Evolutionary conservation across 2,797 vertebrate genomes (phyloP), one percentile per base, ranked within the genome.

Genomic region (Parambassis ranga): DNA sequence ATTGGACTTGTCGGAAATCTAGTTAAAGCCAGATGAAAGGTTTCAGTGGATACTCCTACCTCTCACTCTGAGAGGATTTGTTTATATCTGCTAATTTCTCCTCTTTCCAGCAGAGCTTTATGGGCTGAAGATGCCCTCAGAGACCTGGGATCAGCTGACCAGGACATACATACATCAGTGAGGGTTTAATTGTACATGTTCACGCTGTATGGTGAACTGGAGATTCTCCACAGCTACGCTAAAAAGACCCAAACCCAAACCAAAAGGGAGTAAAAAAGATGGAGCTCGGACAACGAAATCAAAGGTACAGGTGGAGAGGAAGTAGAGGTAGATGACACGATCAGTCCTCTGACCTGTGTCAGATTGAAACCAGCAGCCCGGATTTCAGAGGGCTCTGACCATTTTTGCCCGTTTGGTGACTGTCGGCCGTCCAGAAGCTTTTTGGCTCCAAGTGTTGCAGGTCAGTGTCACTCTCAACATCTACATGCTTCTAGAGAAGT

Each of bases 61-160:
- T 79, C 72, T 71, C 52, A 39, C 48, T 70, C 76, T 3, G 9
- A 55, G 49, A 67, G 59, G 18, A 52, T 50, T 43, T 81, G 53
- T 80, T 80, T 72, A 39, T 61, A 41, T 73, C 53, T 30, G 22
- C 43, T 74, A 8, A 76, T 69, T 80, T 61, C 30, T 41, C 8
- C 41, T 37, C 24, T 75, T 41, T 37, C 62, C 14, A 28, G 33
- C 22, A 10, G 15, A 19, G 4, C 10, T 56, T 65, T 48, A 53
- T 35, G 91, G 90, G 62, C 87, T 86, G 72, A 77, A 87, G 32
- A 90, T 91, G 83, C 61, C 79, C 19, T 92, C 90, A 28, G 88
- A 92, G 8, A 85, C 47, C 0, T 81, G 87, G 65, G 89, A 87
- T 64, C 92, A 90, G 50, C 88, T 91, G 37, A 44, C n/a, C 7